Evolutionary conservation across 2,888 invertebrate genomes (phyloP).

Genomic region (Barypeithes pellucidus): DNA sequence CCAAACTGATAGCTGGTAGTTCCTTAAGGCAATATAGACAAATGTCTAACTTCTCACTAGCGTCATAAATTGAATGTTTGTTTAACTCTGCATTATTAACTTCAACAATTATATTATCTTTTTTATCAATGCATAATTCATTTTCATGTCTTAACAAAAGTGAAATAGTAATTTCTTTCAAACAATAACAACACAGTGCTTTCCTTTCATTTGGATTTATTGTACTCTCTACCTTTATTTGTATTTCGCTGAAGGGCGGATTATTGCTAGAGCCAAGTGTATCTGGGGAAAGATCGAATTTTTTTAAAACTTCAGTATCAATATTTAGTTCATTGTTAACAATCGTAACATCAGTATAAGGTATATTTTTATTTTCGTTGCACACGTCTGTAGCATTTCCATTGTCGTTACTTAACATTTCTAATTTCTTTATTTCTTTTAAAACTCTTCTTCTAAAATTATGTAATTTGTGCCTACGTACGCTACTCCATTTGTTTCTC

Average conservation of each 20-base stretch:
- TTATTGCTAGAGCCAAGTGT: background rate
- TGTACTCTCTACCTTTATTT: background rate
- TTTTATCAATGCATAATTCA: background rate
- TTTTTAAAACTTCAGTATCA: too few relatives aligned
- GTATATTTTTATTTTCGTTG: too few relatives aligned
- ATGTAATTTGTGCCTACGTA: background rate
- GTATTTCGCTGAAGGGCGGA: background rate
- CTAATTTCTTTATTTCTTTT: too few relatives aligned
- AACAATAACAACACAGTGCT: constrained; percentile 45
- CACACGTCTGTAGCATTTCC: too few relatives aligned
- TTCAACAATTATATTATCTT: background rate
- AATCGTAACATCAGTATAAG: too few relatives aligned
- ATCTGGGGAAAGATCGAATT: too few relatives aligned
- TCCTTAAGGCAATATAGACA: constrained; percentile 7
- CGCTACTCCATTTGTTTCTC: background rate
- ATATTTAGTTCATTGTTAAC: too few relatives aligned
- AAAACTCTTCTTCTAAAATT: too few relatives aligned
- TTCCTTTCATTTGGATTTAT: constrained; percentile 10
- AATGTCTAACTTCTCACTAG: background rate
- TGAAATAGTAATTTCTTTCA: constrained; percentile 26
- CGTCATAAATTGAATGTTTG: background rate
- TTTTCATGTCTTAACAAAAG: constrained; percentile 39
- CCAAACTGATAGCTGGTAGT: background rate
- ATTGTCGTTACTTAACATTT: too few relatives aligned
- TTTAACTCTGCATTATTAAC: background rate